phyloP scores from a whole-genome alignment of 1,140 invertebrate species.

The Trichogramma pretiosum region DNA sequence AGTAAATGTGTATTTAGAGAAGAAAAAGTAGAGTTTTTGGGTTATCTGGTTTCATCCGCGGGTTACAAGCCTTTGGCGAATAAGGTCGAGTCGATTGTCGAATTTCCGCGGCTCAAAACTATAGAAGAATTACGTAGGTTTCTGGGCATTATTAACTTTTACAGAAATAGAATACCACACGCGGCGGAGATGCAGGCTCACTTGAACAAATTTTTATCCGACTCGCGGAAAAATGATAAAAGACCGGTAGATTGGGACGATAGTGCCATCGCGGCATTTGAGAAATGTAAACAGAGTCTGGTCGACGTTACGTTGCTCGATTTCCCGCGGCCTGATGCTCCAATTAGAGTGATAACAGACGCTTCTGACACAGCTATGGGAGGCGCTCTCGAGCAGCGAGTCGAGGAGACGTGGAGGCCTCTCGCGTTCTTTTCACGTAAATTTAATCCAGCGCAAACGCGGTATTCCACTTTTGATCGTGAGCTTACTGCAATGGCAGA shows the following conservation, averaged over 20 bases:
- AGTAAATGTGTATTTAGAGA: not conserved
- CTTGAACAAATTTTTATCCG: slow-evolving; percentile 4
- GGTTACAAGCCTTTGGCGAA: not conserved
- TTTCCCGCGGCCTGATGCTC: not conserved
- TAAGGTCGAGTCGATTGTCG: not conserved
- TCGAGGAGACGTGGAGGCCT: not conserved
- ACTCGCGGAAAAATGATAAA: slow-evolving; percentile 6
- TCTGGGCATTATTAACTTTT: not conserved
- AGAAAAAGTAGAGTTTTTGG: not conserved
- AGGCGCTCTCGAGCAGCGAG: too few relatives aligned
- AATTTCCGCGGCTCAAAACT: not conserved
- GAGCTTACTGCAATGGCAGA: slow-evolving; percentile 28
- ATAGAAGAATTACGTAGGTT: not conserved
- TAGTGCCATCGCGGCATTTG: slow-evolving; percentile 1
- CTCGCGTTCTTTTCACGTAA: slow-evolving; percentile 13
- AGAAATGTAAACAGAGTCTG: slow-evolving; percentile 9
- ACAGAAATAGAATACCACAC: slow-evolving; percentile 14
- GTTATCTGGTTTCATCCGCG: not conserved
- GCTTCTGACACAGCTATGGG: not conserved
- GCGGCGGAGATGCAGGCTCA: too few relatives aligned
- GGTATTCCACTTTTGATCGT: too few relatives aligned
- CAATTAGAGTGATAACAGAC: not conserved
- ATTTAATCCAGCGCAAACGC: slow-evolving; percentile 17
- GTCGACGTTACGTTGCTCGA: not conserved
- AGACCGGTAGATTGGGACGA: not conserved